Percentiles rank a stretch among this genome's conserved stretches.
Evolutionary conservation across 2,797 vertebrate genomes (phyloP).

Genomic region (Tangara arthus): DNA sequence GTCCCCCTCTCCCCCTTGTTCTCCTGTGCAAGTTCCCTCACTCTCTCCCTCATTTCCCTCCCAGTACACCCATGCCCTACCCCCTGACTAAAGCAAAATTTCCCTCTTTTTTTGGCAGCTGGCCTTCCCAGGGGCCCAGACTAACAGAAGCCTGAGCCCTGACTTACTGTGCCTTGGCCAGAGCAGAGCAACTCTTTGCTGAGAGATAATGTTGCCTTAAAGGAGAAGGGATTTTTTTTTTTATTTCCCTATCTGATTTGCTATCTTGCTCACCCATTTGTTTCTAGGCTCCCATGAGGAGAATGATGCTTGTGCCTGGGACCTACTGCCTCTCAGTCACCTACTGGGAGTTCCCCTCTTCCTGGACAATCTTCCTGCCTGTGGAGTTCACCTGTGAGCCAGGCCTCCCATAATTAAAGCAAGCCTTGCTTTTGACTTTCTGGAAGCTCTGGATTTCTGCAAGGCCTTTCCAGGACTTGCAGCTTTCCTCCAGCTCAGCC

Average conservation of each 20-base stretch:
- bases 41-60: not conserved
- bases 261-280: not conserved
- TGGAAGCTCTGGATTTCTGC: not conserved
- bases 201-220: constrained; percentile 43
- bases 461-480: constrained; percentile 46
- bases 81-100: constrained; percentile 5
- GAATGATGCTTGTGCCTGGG: not conserved
- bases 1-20: not conserved
- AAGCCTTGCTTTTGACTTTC: constrained; percentile 5
- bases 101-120: constrained; percentile 16
- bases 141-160: constrained; percentile 42
- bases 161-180: constrained; percentile 1
- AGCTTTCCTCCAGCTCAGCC: constrained; percentile 1
- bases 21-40: not conserved
- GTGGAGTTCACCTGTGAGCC: not conserved
- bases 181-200: not conserved
- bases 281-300: not conserved
- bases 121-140: constrained; percentile 16
- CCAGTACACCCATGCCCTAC: not conserved
- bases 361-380: not conserved
- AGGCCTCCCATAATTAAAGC: not conserved
- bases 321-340: not conserved
- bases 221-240: constrained; percentile 5
- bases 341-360: not conserved
- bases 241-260: not conserved